Evolutionary conservation across 2,113 vertebrate genomes (phyloP).

Genomic region (Sorex fumeus): DNA sequence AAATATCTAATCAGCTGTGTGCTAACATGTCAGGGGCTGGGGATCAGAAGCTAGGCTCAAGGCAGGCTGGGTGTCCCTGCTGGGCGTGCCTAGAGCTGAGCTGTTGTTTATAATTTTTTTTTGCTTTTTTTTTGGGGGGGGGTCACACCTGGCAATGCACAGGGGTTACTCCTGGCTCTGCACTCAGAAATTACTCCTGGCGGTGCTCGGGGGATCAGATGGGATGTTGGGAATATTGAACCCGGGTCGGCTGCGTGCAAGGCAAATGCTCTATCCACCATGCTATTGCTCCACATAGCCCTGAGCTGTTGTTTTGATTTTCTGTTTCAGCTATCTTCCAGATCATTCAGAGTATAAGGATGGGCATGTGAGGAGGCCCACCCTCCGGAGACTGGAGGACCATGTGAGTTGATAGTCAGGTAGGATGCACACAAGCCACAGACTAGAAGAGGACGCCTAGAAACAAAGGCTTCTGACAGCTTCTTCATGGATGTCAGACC

Average conservation of each 20-base stretch:
- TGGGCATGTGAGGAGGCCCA: constrained; percentile 92
- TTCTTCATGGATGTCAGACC: constrained; percentile 72
- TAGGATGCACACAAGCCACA: constrained; percentile 65
- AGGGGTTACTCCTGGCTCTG: too few relatives aligned
- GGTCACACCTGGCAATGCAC: too few relatives aligned
- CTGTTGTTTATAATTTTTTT: constrained; percentile 60
- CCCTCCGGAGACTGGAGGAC: constrained; percentile 60
- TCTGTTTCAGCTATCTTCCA: constrained; percentile 92
- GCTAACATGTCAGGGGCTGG: not conserved
- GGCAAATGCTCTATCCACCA: too few relatives aligned
- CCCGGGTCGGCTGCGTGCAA: too few relatives aligned
- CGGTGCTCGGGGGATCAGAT: too few relatives aligned
- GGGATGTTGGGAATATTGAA: too few relatives aligned
- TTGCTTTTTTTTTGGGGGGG: too few relatives aligned
- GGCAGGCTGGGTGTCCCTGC: constrained; percentile 28
- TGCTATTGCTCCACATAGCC: too few relatives aligned
- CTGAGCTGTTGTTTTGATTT: constrained; percentile 67
- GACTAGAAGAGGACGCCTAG: not conserved
- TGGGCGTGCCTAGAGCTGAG: too few relatives aligned
- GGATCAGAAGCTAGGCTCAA: not conserved
- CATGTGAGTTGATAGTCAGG: constrained; percentile 53
- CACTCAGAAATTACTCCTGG: too few relatives aligned
- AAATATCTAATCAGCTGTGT: constrained; percentile 71
- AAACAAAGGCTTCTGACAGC: constrained; percentile 52
- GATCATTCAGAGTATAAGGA: constrained; percentile 95